A percentile compares a stretch with the other conserved stretches of the same genome.
Conservation (phyloP, 2,797 vertebrate genomes). For the Alectoris magna region DNA sequence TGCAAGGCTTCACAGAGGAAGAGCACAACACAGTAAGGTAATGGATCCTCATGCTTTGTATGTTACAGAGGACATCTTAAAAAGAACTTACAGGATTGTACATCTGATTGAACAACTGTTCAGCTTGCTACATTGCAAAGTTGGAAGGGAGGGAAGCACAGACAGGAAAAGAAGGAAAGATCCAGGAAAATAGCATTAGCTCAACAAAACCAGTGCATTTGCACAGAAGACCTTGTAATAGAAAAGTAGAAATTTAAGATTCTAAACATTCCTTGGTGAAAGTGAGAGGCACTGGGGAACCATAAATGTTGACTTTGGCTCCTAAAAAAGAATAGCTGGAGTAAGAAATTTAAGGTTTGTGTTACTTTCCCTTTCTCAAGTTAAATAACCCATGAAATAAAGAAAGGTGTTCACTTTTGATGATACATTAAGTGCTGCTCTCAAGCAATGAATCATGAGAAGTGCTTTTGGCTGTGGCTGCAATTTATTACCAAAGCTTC, state of each 20-base stretch:
- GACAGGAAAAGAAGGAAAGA: conserved; percentile 86
- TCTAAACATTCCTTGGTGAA: conserved; percentile 84
- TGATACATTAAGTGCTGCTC: conserved; percentile 84
- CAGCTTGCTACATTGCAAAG: conserved; percentile 99
- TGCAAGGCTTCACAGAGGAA: conserved; percentile 65
- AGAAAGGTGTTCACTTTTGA: conserved; percentile 85
- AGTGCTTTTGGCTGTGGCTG: conserved; percentile 77
- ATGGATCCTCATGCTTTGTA: conserved; percentile 93
- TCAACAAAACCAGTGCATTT: conserved; percentile 80
- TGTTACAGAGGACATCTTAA: conserved; percentile 85
- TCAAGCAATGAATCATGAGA: conserved; percentile 80
- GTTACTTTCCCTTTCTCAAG: conserved; percentile 84
- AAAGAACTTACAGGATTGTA: conserved; percentile 97
- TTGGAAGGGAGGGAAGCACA: conserved; percentile 83
- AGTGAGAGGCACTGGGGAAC: conserved; percentile 81
- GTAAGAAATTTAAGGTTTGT: conserved; percentile 84
- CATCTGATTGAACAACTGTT: conserved; percentile 99
- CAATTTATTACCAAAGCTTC: conserved; percentile 82
- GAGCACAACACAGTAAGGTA: conserved; percentile 56
- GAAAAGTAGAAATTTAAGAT: conserved; percentile 80
- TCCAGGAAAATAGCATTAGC: conserved; percentile 92
- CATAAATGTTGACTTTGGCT: conserved; percentile 87
- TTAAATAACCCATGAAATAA: conserved; percentile 88
- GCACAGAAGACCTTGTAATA: conserved; percentile 80
- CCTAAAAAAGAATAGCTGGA: conserved; percentile 84